These are phyloP conservation scores for Samia ricini DNA, from an alignment of 1,140 invertebrate genomes.

Conservation along the genomic window DNA sequence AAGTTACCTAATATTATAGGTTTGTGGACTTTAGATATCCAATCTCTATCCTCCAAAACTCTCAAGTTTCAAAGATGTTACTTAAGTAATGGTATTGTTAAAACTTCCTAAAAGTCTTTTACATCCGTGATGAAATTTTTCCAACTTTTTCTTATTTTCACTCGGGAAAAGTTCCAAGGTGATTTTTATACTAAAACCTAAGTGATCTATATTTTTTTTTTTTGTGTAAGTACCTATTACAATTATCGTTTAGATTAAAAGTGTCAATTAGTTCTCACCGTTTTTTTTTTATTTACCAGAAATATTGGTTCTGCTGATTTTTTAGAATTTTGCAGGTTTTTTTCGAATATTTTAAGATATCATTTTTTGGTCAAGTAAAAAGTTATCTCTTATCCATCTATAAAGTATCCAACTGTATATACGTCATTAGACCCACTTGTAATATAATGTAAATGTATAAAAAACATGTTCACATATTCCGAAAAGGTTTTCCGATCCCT, in stretches of 20 bases:
- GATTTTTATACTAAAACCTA: background rate
- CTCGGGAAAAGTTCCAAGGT: background rate
- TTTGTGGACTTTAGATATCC: background rate
- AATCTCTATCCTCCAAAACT: background rate
- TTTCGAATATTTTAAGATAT: too few species aligned
- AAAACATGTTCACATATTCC: too few species aligned
- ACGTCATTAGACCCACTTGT: too few species aligned
- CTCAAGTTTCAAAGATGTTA: background rate
- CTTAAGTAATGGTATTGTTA: background rate
- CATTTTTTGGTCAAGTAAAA: too few species aligned
- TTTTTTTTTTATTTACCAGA: too few species aligned
- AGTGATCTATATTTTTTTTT: background rate
- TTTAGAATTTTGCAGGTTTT: too few species aligned
- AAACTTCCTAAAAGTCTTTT: background rate
- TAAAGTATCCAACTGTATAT: too few species aligned
- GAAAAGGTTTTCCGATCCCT: too few species aligned
- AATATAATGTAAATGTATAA: too few species aligned
- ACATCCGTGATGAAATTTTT: background rate
- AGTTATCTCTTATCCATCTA: too few species aligned
- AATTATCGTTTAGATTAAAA: background rate
- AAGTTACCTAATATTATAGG: background rate
- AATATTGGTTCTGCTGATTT: too few species aligned
- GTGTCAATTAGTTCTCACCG: too few species aligned
- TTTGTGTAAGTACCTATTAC: background rate
- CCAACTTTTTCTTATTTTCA: background rate